Percentiles rank a stretch among this genome's conserved stretches.
These are phyloP conservation scores for Tiaroga cobitis DNA, from an alignment of 2,797 vertebrate species.

Conservation along the genomic window DNA sequence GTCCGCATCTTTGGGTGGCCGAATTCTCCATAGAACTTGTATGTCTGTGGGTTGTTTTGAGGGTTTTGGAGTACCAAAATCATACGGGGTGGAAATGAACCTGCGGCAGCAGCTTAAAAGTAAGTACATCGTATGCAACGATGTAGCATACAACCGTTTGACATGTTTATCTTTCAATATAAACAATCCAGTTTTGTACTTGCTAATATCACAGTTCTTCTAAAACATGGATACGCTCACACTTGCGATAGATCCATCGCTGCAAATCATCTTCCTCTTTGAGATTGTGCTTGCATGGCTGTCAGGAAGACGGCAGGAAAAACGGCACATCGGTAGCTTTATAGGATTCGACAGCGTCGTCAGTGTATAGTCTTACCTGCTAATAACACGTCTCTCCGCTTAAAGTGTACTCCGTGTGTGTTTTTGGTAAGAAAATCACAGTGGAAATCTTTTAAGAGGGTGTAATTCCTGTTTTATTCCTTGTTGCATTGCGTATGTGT, in stretches of 20 bases:
- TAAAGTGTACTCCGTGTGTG: slow-evolving; percentile 44
- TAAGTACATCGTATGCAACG: too few relatives aligned
- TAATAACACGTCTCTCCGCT: slow-evolving; percentile 44
- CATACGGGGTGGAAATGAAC: too few relatives aligned
- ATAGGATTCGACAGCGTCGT: slow-evolving; percentile 63
- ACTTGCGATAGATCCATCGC: neutral
- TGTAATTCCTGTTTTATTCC: slow-evolving; percentile 34
- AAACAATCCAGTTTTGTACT: neutral
- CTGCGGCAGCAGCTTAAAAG: neutral
- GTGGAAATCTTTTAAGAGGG: slow-evolving; percentile 35
- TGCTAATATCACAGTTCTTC: neutral
- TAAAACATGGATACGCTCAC: neutral
- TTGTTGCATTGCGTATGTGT: slow-evolving; percentile 36
- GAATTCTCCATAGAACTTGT: neutral
- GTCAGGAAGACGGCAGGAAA: slow-evolving; percentile 13
- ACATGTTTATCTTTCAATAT: neutral
- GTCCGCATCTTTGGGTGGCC: neutral
- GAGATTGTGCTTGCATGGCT: slow-evolving; percentile 49
- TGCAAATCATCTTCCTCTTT: slow-evolving; percentile 17
- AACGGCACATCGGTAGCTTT: slow-evolving; percentile 42
- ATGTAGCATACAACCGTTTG: neutral
- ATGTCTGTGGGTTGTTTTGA: neutral
- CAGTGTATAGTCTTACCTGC: slow-evolving; percentile 44
- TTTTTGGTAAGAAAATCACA: slow-evolving; percentile 42
- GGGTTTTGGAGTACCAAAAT: too few relatives aligned